A percentile compares a stretch with the other conserved stretches of the same genome.
Conservation (phyloP, 2,797 vertebrate genomes). For the Scolopax bukidnonensis region DNA sequence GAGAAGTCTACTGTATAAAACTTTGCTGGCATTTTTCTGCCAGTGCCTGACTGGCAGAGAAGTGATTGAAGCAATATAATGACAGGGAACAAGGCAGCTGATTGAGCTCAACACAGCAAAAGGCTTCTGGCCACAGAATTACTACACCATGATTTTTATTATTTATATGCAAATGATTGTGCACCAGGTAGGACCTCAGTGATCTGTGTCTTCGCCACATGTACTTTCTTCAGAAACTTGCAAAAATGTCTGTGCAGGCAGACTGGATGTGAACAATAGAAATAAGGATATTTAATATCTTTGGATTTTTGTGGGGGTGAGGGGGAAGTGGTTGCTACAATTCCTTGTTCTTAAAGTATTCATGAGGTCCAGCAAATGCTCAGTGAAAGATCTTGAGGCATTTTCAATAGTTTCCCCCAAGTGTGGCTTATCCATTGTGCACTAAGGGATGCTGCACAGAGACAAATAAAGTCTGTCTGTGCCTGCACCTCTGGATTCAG, state of each 20-base stretch:
- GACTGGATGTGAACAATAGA: neutral
- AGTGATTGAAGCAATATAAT: neutral
- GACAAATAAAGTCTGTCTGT: neutral
- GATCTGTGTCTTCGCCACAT: neutral
- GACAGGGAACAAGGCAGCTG: neutral
- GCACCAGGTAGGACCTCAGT: neutral
- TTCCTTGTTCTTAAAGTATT: neutral
- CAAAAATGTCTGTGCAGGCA: neutral
- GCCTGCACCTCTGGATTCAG: neutral
- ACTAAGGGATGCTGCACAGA: neutral
- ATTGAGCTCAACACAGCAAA: neutral
- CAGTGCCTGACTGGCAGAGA: neutral
- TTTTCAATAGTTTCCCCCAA: neutral
- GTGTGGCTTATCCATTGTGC: neutral
- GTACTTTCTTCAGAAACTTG: neutral
- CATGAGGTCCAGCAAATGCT: neutral
- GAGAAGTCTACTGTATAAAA: neutral
- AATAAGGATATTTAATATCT: neutral
- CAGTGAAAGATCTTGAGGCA: neutral
- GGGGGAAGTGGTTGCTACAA: neutral
- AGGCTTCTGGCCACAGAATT: neutral
- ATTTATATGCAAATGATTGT: neutral
- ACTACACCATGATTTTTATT: neutral
- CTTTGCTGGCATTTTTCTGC: neutral
- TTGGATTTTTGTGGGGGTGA: too few species aligned